Evolutionary conservation across 2,888 invertebrate genomes (phyloP).

Genomic region (Laspeyria flexula): DNA sequence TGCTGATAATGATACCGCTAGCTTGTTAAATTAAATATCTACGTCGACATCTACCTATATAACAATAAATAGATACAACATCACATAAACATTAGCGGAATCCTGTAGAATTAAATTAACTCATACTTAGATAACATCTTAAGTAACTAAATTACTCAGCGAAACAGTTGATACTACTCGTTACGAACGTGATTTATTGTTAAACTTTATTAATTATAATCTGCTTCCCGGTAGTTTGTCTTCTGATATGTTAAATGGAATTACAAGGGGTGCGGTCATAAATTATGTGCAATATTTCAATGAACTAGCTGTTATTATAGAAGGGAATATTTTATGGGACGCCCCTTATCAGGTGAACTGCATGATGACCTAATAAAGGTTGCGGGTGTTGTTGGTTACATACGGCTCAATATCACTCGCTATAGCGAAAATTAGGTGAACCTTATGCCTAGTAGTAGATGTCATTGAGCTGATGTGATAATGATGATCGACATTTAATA

Average conservation of each 20-base stretch:
- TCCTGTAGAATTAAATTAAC: slow-evolving; percentile 29
- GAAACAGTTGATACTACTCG: slow-evolving; percentile 32
- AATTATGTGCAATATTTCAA: not conserved
- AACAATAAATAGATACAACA: not conserved
- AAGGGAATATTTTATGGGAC: not conserved
- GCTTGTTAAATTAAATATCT: not conserved
- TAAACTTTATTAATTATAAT: slow-evolving; percentile 62
- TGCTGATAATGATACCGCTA: no score
- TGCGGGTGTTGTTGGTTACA: no score
- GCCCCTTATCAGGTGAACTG: no score
- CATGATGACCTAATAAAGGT: no score
- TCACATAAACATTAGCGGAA: not conserved
- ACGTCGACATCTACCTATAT: not conserved
- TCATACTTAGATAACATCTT: slow-evolving; percentile 27
- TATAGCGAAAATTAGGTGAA: no score
- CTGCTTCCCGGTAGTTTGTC: slow-evolving; percentile 55
- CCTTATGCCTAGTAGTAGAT: no score
- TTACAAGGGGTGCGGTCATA: slow-evolving; percentile 20
- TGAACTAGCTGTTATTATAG: not conserved
- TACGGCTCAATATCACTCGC: no score
- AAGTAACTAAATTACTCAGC: slow-evolving; percentile 36
- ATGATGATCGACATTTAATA: not conserved
- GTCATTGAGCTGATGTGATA: no score
- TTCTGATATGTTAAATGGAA: slow-evolving; percentile 49
- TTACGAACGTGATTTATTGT: slow-evolving; percentile 51